Conservation (phyloP, 1,140 invertebrate species). For the Apis cerana region DNA sequence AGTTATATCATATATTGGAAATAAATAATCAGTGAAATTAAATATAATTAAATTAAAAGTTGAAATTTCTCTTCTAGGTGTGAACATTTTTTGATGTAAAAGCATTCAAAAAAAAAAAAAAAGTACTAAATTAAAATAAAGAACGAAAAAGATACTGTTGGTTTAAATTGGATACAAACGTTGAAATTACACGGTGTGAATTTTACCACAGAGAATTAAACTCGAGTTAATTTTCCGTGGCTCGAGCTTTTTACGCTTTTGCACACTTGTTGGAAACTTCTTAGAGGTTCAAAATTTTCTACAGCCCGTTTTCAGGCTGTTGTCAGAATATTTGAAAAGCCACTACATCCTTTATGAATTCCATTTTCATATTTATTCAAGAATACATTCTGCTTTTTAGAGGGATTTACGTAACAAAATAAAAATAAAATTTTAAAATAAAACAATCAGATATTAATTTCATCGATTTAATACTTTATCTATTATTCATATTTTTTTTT, state of each 20-base stretch:
- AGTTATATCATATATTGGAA: too few species aligned
- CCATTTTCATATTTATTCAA: neutral
- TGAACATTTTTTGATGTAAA: too few species aligned
- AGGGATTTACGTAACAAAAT: too few species aligned
- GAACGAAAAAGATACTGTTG: neutral
- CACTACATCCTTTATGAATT: neutral
- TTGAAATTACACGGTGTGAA: neutral
- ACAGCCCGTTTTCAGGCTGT: neutral
- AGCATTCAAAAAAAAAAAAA: too few species aligned
- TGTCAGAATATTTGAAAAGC: neutral
- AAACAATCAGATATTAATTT: neutral
- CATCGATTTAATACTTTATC: neutral
- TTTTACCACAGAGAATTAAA: neutral
- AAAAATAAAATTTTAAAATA: too few species aligned
- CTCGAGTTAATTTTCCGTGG: neutral
- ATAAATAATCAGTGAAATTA: too few species aligned
- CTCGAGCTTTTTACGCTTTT: neutral
- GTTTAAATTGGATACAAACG: neutral
- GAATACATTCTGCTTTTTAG: neutral
- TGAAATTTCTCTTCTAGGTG: too few species aligned
- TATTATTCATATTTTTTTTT: neutral
- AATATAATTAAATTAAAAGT: too few species aligned
- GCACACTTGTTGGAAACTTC: neutral
- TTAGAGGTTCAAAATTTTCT: neutral
- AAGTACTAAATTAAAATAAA: too few species aligned